These are phyloP conservation scores for Ursus arctos DNA, from an alignment of 2,113 vertebrate genomes.

Conservation along the genomic window DNA sequence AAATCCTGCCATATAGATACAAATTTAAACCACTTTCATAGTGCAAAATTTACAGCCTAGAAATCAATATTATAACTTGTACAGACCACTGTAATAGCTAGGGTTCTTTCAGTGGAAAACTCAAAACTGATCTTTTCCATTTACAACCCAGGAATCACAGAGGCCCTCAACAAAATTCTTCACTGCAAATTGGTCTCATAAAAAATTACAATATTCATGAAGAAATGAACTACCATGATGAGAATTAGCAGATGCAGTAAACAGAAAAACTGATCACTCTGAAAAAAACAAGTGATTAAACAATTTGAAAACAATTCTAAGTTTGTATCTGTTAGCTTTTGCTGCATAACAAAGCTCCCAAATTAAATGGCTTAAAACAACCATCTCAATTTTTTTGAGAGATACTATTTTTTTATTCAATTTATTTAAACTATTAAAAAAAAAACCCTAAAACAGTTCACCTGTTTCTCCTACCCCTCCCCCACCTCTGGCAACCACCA, in stretches of 20 bases:
- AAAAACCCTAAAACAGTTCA: neutral
- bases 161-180: neutral
- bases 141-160: neutral
- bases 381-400: neutral
- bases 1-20: neutral
- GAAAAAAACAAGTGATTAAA: neutral
- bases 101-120: neutral
- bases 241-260: neutral
- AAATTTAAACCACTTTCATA: conserved; percentile 25
- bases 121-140: neutral
- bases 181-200: neutral
- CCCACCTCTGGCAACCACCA: neutral
- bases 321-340: neutral
- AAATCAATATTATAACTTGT: neutral
- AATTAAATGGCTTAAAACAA: neutral
- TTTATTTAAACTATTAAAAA: neutral
- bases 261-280: neutral
- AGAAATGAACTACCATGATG: neutral
- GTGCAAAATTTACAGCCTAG: neutral
- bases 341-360: neutral
- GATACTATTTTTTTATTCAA: neutral
- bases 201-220: neutral
- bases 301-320: neutral
- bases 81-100: neutral
- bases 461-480: neutral